Evolutionary conservation across 2,888 invertebrate genomes (phyloP).

Genomic region (Platerodrilus igneus): DNA sequence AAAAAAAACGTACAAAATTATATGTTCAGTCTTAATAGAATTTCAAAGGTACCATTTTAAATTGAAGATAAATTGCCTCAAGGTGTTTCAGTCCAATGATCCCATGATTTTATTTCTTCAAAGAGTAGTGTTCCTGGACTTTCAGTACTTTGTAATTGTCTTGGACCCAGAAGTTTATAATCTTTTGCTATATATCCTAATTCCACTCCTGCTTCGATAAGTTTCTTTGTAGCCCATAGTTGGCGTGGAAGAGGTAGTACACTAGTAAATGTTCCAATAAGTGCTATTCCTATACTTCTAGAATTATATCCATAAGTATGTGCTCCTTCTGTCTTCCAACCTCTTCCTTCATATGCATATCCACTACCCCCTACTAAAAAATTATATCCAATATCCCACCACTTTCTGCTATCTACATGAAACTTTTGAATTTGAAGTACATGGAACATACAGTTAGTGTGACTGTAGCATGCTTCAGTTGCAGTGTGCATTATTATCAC

Average conservation of each 20-base stretch:
- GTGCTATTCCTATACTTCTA: conserved; percentile 65
- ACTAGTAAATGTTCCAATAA: conserved; percentile 66
- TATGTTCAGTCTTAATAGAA: too few relatives aligned
- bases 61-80: not conserved
- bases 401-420: conserved; percentile 62
- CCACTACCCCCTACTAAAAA: conserved; percentile 78
- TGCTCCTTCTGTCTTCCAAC: conserved; percentile 69
- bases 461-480: conserved; percentile 55
- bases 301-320: conserved; percentile 65
- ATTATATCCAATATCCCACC: conserved; percentile 71
- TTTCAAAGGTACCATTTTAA: too few relatives aligned
- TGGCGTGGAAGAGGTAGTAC: conserved; percentile 52
- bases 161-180: conserved; percentile 65
- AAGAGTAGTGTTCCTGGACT: conserved; percentile 66
- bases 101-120: conserved; percentile 63
- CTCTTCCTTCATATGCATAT: conserved; percentile 67
- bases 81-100: conserved; percentile 54
- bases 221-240: conserved; percentile 56
- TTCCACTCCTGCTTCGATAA: conserved; percentile 60
- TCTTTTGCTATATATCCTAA: conserved; percentile 57
- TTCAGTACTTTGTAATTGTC: conserved; percentile 60
- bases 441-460: conserved; percentile 56
- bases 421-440: conserved; percentile 62
- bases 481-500: conserved; percentile 65
- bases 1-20: too few relatives aligned